Conservation (phyloP, 2,113 vertebrate species). For the Nerophis ophidion region DNA sequence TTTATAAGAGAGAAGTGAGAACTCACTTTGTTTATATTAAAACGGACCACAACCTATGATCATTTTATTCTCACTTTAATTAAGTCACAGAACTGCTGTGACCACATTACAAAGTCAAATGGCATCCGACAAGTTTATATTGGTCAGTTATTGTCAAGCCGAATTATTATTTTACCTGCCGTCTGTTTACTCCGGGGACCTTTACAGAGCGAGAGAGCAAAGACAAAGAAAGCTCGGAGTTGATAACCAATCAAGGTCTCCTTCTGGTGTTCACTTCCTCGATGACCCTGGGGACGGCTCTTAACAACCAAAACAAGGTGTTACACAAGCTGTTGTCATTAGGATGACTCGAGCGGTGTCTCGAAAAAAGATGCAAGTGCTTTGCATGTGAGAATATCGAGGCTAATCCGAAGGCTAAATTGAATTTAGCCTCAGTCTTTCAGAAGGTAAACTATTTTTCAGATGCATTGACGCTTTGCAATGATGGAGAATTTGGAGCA, state of each 20-base stretch:
- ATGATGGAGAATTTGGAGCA: constrained; percentile 17
- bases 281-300: neutral
- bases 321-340: neutral
- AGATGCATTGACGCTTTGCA: constrained; percentile 3
- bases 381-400: neutral
- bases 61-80: too few relatives aligned
- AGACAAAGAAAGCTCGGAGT: neutral
- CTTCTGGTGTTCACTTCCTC: neutral
- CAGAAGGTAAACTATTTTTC: neutral
- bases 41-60: too few relatives aligned
- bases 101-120: neutral
- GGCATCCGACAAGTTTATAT: neutral
- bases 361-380: neutral
- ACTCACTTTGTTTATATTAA: too few relatives aligned
- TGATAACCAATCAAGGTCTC: neutral
- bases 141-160: neutral
- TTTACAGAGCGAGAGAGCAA: neutral
- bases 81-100: too few relatives aligned
- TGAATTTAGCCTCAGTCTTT: neutral
- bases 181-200: neutral
- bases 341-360: neutral
- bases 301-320: constrained; percentile 1
- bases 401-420: neutral
- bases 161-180: neutral
- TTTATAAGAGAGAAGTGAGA: too few relatives aligned